phyloP scores from a whole-genome alignment of 1,140 invertebrate species.

The Drosophila nikananu region DNA sequence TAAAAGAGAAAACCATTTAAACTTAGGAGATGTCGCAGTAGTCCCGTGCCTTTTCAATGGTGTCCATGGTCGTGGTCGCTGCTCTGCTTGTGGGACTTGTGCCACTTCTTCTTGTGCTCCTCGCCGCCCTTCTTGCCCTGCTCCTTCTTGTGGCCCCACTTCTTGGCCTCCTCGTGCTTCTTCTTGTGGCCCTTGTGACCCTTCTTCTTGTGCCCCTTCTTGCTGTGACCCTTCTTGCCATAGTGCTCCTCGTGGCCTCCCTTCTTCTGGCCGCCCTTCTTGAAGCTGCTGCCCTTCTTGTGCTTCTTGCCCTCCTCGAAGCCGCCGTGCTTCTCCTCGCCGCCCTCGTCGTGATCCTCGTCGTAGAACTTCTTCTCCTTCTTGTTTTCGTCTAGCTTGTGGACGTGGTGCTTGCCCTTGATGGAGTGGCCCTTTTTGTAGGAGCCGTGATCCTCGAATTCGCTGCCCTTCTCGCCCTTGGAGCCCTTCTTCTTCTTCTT shows the following conservation, averaged over 20 bases:
- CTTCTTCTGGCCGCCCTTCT: constrained; percentile 90
- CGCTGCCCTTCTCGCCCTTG: constrained; percentile 90
- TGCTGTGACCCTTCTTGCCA: constrained; percentile 90
- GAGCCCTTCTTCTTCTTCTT: constrained; percentile 91
- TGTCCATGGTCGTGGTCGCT: constrained; percentile 70
- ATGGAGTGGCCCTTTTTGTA: constrained; percentile 93
- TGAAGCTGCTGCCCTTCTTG: constrained; percentile 90
- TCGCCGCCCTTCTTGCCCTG: constrained; percentile 89
- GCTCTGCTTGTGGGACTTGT: constrained; percentile 77
- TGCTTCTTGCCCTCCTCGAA: constrained; percentile 90
- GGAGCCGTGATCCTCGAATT: constrained; percentile 87
- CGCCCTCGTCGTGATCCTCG: constrained; percentile 91
- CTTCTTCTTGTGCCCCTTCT: constrained; percentile 89
- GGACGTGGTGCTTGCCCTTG: constrained; percentile 92
- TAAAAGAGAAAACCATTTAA: constrained; percentile 12
- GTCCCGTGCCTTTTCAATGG: constrained; percentile 11
- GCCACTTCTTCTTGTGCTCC: constrained; percentile 89
- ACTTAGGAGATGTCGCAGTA: background rate
- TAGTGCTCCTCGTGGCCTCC: constrained; percentile 90
- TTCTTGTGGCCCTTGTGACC: constrained; percentile 89
- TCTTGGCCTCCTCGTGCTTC: constrained; percentile 88
- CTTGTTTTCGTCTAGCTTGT: constrained; percentile 92
- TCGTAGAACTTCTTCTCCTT: constrained; percentile 94
- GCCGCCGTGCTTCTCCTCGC: constrained; percentile 89
- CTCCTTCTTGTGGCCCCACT: constrained; percentile 88